Evolutionary conservation across 2,888 invertebrate genomes (phyloP).

Genomic region (Mythimna pallens): DNA sequence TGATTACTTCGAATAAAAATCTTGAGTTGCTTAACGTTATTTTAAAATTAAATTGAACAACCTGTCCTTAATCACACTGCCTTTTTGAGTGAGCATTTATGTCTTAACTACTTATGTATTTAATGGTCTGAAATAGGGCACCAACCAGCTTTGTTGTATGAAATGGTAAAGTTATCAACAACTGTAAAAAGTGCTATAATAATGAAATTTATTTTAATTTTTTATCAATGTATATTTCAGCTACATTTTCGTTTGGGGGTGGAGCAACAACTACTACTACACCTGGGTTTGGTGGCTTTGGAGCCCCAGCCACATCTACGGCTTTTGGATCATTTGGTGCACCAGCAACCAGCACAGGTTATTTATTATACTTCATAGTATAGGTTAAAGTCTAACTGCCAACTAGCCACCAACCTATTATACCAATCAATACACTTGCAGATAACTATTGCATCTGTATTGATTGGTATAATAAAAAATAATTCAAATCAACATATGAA

Average conservation of each 20-base stretch:
- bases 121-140: neutral
- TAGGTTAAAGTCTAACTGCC: neutral
- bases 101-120: neutral
- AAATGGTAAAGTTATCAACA: too few species aligned
- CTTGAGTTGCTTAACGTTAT: neutral
- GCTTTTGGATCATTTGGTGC: slow-evolving; percentile 79
- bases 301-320: slow-evolving; percentile 83
- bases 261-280: slow-evolving; percentile 88
- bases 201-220: neutral
- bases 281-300: slow-evolving; percentile 85
- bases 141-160: neutral
- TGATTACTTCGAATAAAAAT: neutral
- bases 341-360: slow-evolving; percentile 71
- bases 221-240: slow-evolving; percentile 69
- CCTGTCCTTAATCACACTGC: neutral
- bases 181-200: neutral
- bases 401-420: neutral
- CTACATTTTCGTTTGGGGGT: slow-evolving; percentile 88
- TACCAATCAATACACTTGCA: neutral
- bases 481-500: neutral
- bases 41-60: neutral
- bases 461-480: neutral
- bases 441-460: neutral
- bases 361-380: neutral
- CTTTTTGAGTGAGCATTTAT: neutral